Evolutionary conservation across 1,140 invertebrate genomes (phyloP).

Genomic region (Hydropsyche tenuis): DNA sequence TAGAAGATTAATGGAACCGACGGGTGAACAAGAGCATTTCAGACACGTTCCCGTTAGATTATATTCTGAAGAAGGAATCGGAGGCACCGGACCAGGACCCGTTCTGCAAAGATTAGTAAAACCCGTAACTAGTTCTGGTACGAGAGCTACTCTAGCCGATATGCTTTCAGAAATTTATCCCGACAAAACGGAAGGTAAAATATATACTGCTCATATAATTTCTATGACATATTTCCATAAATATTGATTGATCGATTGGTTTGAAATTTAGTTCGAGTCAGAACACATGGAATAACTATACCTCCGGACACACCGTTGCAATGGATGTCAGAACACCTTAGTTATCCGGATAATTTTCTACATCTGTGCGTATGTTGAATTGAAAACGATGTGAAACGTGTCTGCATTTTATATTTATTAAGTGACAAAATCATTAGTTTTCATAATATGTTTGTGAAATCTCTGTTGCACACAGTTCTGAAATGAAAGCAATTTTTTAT

Average conservation of each 20-base stretch:
- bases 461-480: too few species aligned
- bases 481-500: too few species aligned
- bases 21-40: conserved; percentile 78
- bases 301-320: conserved; percentile 91
- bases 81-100: conserved; percentile 64
- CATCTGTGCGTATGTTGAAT: conserved; percentile 74
- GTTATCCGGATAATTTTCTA: conserved; percentile 98
- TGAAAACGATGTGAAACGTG: neutral
- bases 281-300: conserved; percentile 89
- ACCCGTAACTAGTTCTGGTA: conserved; percentile 76
- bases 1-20: conserved; percentile 90
- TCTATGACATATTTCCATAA: neutral
- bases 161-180: conserved; percentile 76
- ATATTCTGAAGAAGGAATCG: conserved; percentile 77
- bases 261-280: conserved; percentile 74
- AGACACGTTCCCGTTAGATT: conserved; percentile 92
- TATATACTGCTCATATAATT: neutral
- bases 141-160: conserved; percentile 74
- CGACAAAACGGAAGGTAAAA: conserved; percentile 63
- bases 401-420: too few species aligned
- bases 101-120: conserved; percentile 80
- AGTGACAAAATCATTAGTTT: too few species aligned
- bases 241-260: conserved; percentile 45
- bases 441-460: too few species aligned
- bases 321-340: conserved; percentile 97